Evolutionary conservation across 2,113 vertebrate species (phyloP).

Genomic region (Esox niger): DNA sequence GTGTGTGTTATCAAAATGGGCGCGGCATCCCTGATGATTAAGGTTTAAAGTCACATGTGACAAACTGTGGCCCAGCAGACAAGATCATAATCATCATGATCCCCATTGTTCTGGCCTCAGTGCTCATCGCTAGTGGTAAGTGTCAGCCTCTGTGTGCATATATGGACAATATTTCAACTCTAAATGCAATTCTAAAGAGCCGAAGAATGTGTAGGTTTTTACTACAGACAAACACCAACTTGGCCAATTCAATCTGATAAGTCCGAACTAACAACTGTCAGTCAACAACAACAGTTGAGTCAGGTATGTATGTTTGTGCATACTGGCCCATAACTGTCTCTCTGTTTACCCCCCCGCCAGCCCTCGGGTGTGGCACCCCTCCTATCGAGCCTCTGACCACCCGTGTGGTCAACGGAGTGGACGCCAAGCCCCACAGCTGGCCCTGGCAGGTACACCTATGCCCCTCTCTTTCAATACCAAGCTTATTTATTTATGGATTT

Average conservation of each 20-base stretch:
- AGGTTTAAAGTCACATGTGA: conserved; percentile 59
- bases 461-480: conserved; percentile 31
- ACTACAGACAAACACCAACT: too few relatives aligned
- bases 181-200: neutral
- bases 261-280: too few relatives aligned
- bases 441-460: conserved; percentile 85
- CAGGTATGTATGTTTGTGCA: too few relatives aligned
- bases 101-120: conserved; percentile 70
- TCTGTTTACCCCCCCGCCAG: neutral
- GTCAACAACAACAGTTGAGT: too few relatives aligned
- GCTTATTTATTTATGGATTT: too few relatives aligned
- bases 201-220: neutral
- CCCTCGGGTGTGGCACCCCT: conserved; percentile 80
- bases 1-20: conserved; percentile 22
- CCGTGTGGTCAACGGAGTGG: conserved; percentile 85
- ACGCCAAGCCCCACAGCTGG: conserved; percentile 85
- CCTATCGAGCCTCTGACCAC: conserved; percentile 59
- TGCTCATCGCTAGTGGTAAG: conserved; percentile 76
- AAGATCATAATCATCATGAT: conserved; percentile 72
- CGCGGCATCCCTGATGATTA: conserved; percentile 31
- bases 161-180: neutral
- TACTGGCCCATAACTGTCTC: neutral
- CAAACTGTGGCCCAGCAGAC: conserved; percentile 51
- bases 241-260: too few relatives aligned
- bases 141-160: conserved; percentile 38